Evolutionary conservation across 2,113 vertebrate genomes (phyloP).

Genomic region (Cnemophilus loriae): DNA sequence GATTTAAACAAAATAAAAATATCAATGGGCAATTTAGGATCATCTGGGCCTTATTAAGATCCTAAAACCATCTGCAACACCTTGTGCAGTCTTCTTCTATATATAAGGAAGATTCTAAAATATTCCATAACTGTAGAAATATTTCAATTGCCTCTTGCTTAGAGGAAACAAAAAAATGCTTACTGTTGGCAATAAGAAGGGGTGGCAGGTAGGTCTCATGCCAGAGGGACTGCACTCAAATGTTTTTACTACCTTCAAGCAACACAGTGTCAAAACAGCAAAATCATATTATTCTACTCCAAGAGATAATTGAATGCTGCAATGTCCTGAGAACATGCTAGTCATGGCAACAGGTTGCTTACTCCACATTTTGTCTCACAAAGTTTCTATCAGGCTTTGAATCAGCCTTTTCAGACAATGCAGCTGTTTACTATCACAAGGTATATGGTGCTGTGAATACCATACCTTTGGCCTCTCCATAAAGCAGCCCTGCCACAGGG

Average conservation of each 20-base stretch:
- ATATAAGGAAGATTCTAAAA: not conserved
- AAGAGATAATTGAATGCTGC: not conserved
- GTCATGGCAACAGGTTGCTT: not conserved
- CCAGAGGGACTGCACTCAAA: not conserved
- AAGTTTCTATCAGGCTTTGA: not conserved
- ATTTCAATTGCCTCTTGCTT: not conserved
- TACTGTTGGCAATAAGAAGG: not conserved
- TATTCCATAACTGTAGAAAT: not conserved
- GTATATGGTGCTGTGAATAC: not conserved
- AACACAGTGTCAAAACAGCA: not conserved
- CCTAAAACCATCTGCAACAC: not conserved
- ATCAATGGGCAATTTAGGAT: not conserved
- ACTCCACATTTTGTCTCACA: not conserved
- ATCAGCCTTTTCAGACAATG: not conserved
- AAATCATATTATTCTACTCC: not conserved
- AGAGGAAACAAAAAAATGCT: not conserved
- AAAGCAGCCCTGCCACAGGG: not conserved
- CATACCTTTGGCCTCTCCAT: not conserved
- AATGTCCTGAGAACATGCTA: not conserved
- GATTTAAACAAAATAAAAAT: not conserved
- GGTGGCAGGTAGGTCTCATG: not conserved
- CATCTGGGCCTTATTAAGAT: not conserved
- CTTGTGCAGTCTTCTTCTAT: not conserved
- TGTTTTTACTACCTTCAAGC: not conserved
- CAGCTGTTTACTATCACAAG: not conserved